phyloP scores from a whole-genome alignment of 2,797 vertebrate species.

The Arctocebus calabarensis region DNA sequence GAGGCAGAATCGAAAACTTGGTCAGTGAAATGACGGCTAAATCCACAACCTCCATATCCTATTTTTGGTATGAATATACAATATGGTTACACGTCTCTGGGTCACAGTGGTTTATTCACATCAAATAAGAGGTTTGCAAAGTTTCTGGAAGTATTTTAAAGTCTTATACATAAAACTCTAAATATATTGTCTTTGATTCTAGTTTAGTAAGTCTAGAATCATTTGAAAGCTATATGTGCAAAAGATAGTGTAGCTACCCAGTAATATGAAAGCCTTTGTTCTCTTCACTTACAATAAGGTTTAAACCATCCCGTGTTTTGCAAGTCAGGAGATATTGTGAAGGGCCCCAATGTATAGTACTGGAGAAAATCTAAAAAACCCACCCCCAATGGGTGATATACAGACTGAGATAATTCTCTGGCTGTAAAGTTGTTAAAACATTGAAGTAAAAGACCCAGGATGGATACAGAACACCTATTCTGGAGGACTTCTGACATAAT shows the following conservation, averaged over 20 bases:
- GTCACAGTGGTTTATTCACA: not conserved
- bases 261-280: constrained; percentile 27
- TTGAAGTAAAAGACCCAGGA: not conserved
- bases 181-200: not conserved
- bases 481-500: not conserved
- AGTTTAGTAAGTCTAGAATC: not conserved
- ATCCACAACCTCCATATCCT: not conserved
- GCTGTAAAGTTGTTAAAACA: constrained; percentile 8
- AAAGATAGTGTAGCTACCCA: not conserved
- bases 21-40: not conserved
- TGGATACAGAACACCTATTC: not conserved
- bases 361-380: not conserved
- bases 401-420: not conserved
- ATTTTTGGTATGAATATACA: constrained; percentile 3
- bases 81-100: not conserved
- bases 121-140: constrained; percentile 10
- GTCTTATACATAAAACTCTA: not conserved
- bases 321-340: constrained; percentile 21
- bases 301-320: constrained; percentile 27
- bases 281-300: not conserved
- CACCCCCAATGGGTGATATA: not conserved
- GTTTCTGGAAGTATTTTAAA: not conserved
- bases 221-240: not conserved
- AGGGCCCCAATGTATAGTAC: not conserved
- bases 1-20: constrained; percentile 7